Base-by-base conservation (phyloP, 2,113 vertebrate genomes). In the Ifrita kowaldi region DNA sequence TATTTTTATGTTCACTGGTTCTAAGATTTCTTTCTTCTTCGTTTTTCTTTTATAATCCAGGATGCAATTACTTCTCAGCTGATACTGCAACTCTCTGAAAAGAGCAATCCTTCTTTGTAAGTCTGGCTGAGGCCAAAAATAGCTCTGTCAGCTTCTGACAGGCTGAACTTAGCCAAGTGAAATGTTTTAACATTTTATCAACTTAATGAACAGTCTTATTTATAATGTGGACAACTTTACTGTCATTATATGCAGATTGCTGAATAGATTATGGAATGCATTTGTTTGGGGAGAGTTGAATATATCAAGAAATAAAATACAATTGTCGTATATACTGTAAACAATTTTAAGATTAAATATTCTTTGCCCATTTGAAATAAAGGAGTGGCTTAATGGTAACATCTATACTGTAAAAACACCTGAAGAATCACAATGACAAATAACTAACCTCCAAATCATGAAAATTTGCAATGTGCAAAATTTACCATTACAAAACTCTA, bases 151-250 rank as follows among this genome's bases (percentile, higher is more conserved):
- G 73, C 74, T 96, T 97, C 74, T 97, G 92, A 96, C 80, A 97
- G 88, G 90, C 65, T 95, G 81, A 97, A 97, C 87, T 94, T 93
- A 96, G 92, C 90, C 78, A 91, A 90, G 64, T 86, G 70, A 96
- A 97, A 95, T 96, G 90, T 94, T 95, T 95, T 90, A 97, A 93
- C 85, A 78, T 96, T 95, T 95, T 85, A 95, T 73, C 97, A 95
- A 93, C 80, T 81, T 97, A 97, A 97, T 94, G 90, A 97, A 93
- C 59, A 96, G 64, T 88, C 95, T 89, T 95, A 98, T 94, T 97
- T 96, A 93, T 93, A 95, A 91, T 50, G 71, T 87, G 77, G 95
- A 95, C 95, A 96, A 87, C 57, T 96, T 95, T 82, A 96, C 83
- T 90, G 83, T 74, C 87, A 91, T 74, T 95, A 57, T 78, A 91